A percentile compares a stretch with the other conserved stretches of the same genome.
Conservation (phyloP, 2,797 vertebrate species). For the Rhinella marina region DNA sequence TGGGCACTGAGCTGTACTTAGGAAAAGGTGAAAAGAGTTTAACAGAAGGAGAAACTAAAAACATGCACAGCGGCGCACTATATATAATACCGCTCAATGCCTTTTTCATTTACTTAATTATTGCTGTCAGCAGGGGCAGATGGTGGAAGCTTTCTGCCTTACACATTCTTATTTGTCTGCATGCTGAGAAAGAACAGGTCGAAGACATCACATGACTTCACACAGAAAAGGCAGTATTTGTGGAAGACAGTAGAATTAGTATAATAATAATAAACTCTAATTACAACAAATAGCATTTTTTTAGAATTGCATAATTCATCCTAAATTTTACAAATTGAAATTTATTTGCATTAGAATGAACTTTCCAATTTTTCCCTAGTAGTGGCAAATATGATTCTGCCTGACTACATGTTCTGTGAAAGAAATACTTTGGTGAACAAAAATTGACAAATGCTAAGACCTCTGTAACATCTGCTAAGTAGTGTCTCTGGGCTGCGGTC, state of each 20-base stretch:
- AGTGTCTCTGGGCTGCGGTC: slow-evolving; percentile 31
- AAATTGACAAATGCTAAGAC: slow-evolving; percentile 27
- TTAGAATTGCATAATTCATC: neutral
- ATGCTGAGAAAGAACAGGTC: slow-evolving; percentile 15
- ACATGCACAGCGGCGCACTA: neutral
- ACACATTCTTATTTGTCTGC: neutral
- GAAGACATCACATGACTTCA: neutral
- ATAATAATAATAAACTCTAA: neutral
- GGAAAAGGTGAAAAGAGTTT: slow-evolving; percentile 36
- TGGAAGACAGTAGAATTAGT: neutral
- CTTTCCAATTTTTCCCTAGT: neutral
- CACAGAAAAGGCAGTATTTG: neutral
- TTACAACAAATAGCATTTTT: neutral
- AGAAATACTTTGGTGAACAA: slow-evolving; percentile 36
- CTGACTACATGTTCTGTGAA: slow-evolving; percentile 32
- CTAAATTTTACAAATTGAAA: neutral
- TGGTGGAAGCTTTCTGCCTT: neutral
- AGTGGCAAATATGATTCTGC: slow-evolving; percentile 28
- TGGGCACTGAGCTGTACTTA: slow-evolving; percentile 14
- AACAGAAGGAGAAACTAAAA: slow-evolving; percentile 20
- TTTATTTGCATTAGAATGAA: neutral
- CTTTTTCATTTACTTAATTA: neutral
- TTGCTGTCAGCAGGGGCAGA: slow-evolving; percentile 22
- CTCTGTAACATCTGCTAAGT: slow-evolving; percentile 46
- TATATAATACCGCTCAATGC: neutral